A percentile compares a stretch with the other conserved stretches of the same genome.
Conservation (phyloP, 2,113 vertebrate genomes). For the Eclectus roratus region DNA sequence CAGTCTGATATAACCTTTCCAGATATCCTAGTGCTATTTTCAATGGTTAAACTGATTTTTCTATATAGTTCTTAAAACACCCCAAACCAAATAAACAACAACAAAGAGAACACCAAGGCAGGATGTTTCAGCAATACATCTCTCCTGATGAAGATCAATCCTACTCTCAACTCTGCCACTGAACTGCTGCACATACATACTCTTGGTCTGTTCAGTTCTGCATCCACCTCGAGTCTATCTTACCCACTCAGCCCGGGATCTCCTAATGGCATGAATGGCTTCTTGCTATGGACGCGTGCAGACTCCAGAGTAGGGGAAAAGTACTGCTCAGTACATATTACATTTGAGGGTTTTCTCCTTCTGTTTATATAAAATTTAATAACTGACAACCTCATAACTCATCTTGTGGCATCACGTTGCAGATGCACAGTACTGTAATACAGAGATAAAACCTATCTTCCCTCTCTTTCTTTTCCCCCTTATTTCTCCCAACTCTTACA, state of each 20-base stretch:
- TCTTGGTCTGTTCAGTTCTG: background rate
- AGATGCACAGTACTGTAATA: background rate
- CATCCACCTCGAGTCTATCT: background rate
- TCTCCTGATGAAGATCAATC: background rate
- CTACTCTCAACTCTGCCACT: background rate
- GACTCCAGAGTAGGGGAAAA: background rate
- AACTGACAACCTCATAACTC: background rate
- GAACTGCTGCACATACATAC: background rate
- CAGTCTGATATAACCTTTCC: background rate
- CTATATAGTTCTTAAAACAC: background rate
- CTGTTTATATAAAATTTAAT: background rate
- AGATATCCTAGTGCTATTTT: background rate
- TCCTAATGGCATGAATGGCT: rapidly evolving
- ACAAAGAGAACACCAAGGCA: background rate
- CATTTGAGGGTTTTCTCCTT: background rate
- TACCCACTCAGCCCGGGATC: background rate
- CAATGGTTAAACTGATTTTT: background rate
- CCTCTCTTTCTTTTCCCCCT: background rate
- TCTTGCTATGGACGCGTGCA: background rate
- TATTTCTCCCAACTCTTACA: background rate
- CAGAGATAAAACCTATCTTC: background rate
- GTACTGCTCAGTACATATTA: background rate
- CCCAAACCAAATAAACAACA: background rate
- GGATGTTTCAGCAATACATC: background rate
- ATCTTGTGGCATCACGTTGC: background rate